Evolutionary conservation across 2,888 invertebrate species (phyloP).

Genomic region (Electrophaes corylata): DNA sequence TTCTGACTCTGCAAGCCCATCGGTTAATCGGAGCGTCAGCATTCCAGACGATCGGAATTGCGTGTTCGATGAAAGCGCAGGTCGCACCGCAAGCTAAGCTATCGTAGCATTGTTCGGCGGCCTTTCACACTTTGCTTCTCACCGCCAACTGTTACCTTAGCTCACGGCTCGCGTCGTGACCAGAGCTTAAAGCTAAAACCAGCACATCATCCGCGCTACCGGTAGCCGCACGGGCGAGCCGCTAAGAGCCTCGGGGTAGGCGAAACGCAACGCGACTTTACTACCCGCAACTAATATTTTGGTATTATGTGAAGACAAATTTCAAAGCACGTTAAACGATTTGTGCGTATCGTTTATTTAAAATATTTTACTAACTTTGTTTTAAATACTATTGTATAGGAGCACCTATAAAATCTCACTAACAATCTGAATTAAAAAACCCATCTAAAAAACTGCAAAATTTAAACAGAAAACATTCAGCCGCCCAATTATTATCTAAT

Average conservation of each 20-base stretch:
- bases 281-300: slow-evolving; percentile 4
- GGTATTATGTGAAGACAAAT: slow-evolving; percentile 2
- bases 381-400: slow-evolving; percentile 20
- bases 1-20: slow-evolving; percentile 1
- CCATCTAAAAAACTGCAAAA: slow-evolving; percentile 4
- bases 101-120: not conserved
- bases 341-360: slow-evolving; percentile 32
- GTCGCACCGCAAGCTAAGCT: not conserved
- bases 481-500: slow-evolving; percentile 21
- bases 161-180: not conserved
- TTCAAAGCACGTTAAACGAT: slow-evolving; percentile 22
- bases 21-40: not conserved
- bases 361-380: slow-evolving; percentile 24
- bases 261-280: not conserved
- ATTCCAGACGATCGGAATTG: not conserved
- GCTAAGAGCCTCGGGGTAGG: too few relatives aligned
- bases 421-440: slow-evolving; percentile 11
- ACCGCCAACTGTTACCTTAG: not conserved
- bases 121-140: not conserved
- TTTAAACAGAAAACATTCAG: slow-evolving; percentile 8
- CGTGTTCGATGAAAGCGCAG: not conserved
- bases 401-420: slow-evolving; percentile 22
- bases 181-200: not conserved
- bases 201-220: not conserved
- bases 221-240: not conserved